Percentiles rank a stretch among this genome's conserved stretches.
phyloP scores from a whole-genome alignment of 2,888 invertebrate genomes.

The Parapristionchus giblindavisi region DNA sequence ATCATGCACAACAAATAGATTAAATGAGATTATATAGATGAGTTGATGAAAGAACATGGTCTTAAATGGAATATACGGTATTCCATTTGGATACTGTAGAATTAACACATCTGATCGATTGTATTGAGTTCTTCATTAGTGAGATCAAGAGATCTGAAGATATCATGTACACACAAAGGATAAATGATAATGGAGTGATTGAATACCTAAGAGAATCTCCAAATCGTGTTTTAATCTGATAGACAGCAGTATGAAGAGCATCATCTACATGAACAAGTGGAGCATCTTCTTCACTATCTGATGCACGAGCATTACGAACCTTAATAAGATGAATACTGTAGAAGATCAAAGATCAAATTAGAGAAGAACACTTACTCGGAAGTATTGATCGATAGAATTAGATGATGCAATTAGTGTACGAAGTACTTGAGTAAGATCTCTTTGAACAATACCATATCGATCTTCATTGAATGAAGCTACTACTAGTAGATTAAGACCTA shows the following conservation, averaged over 20 bases:
- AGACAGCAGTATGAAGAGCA: constrained; percentile 19
- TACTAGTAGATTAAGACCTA: constrained; percentile 51
- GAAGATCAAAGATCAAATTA: too few species aligned
- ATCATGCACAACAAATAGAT: too few species aligned
- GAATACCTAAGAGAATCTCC: constrained; percentile 34
- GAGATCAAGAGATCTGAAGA: too few species aligned
- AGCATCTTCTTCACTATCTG: constrained; percentile 9
- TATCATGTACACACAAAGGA: too few species aligned
- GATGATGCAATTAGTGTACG: constrained; percentile 40
- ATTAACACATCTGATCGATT: too few species aligned
- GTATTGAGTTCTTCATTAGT: too few species aligned
- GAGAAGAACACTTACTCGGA: constrained; percentile 41
- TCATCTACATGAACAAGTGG: constrained; percentile 14
- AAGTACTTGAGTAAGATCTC: constrained; percentile 36
- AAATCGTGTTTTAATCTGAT: constrained; percentile 17
- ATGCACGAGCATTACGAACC: constrained; percentile 24
- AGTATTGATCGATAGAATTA: constrained; percentile 46
- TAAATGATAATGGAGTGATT: too few species aligned
- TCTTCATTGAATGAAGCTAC: constrained; percentile 53
- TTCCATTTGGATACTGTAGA: too few species aligned
- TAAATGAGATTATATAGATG: too few species aligned
- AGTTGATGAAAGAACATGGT: too few species aligned
- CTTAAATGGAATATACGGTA: too few species aligned
- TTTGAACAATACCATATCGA: constrained; percentile 55
- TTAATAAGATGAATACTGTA: too few species aligned